phyloP scores from a whole-genome alignment of 2,888 invertebrate genomes.

The Tupiocoris notatus region DNA sequence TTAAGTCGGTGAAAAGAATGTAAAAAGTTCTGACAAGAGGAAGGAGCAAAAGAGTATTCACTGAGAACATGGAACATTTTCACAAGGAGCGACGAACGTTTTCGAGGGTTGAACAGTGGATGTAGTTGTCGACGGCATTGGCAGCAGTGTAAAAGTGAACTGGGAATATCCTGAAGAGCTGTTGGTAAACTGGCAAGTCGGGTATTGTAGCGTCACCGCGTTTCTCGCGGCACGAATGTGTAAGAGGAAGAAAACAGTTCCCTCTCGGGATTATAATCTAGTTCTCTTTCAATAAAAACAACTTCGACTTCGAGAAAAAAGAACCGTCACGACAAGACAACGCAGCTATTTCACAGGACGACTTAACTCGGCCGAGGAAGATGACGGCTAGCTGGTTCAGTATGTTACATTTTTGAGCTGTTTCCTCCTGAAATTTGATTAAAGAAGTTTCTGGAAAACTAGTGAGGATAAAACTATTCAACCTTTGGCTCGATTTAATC shows the following conservation, averaged over 20 bases:
- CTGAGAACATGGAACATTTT: too few species aligned
- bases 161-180: background rate
- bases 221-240: background rate
- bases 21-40: too few species aligned
- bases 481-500: too few species aligned
- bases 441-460: too few species aligned
- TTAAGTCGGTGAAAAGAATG: too few species aligned
- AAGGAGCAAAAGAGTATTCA: too few species aligned
- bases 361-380: background rate
- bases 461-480: too few species aligned
- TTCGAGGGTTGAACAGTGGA: background rate
- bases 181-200: background rate
- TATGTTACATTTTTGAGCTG: too few species aligned
- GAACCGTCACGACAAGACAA: too few species aligned
- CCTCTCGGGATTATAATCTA: background rate
- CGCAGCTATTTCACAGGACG: background rate
- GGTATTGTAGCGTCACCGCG: background rate
- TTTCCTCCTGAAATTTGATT: too few species aligned
- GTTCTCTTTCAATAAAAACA: background rate
- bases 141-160: background rate
- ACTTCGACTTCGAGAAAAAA: background rate
- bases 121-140: background rate
- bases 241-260: background rate
- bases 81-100: too few species aligned
- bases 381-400: background rate